phyloP scores from a whole-genome alignment of 2,797 vertebrate species.

The Loriculus beryllinus region DNA sequence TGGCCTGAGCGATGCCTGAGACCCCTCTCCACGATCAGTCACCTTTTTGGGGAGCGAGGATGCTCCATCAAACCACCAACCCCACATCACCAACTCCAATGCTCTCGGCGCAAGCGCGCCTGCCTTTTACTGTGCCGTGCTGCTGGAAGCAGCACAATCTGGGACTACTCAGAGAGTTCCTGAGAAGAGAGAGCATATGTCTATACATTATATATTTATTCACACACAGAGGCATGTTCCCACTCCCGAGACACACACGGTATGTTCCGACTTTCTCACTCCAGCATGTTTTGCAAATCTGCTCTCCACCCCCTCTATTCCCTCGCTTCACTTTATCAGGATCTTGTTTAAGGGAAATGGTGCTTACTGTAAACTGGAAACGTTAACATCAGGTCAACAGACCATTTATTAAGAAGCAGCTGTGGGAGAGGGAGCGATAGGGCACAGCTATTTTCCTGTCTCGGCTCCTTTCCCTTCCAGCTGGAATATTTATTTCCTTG shows the following conservation, averaged over 20 bases:
- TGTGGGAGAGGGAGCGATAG: constrained; percentile 17
- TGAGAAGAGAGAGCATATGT: constrained; percentile 47
- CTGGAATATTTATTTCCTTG: constrained; percentile 61
- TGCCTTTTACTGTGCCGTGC: background rate
- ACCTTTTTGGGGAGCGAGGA: background rate
- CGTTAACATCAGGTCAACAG: constrained; percentile 42
- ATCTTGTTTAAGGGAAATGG: constrained; percentile 41
- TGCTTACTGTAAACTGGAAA: constrained; percentile 31
- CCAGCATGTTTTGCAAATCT: constrained; percentile 62
- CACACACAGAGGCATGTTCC: constrained; percentile 56
- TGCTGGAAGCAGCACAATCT: constrained; percentile 2
- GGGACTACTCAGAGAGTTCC: background rate
- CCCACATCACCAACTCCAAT: background rate
- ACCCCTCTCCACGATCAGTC: background rate
- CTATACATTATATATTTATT: constrained; percentile 63
- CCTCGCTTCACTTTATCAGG: constrained; percentile 23
- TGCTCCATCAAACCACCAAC: background rate
- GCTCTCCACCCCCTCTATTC: constrained; percentile 40
- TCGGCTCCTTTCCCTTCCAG: constrained; percentile 15
- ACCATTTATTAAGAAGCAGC: constrained; percentile 25
- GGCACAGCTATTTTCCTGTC: background rate
- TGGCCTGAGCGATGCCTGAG: rapidly evolving
- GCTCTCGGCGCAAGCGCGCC: rapidly evolving
- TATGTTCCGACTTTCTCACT: constrained; percentile 60
- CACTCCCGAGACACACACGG: constrained; percentile 45